Evolutionary conservation across 2,888 invertebrate genomes (phyloP).

Genomic region (Drosophila nr. perissopoda): DNA sequence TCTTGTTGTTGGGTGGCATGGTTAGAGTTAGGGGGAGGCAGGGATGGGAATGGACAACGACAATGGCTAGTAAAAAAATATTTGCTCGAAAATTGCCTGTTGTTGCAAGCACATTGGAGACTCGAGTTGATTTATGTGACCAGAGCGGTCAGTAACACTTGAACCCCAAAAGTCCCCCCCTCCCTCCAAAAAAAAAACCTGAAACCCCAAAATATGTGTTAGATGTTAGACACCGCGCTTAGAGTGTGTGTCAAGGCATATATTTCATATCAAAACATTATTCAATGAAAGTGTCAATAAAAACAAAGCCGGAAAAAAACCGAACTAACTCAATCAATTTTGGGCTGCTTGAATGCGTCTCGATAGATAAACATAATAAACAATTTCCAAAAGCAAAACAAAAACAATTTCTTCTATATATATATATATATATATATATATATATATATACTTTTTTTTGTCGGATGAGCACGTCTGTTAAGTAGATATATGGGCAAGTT

Average conservation of each 20-base stretch:
- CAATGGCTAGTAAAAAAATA: conserved; percentile 66
- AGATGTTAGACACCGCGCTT: conserved; percentile 25
- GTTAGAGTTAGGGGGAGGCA: not conserved
- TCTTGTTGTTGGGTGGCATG: not conserved
- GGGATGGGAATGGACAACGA: conserved; percentile 65
- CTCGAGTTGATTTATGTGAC: conserved; percentile 66
- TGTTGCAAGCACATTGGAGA: conserved; percentile 53
- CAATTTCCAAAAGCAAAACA: conserved; percentile 56
- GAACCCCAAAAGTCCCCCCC: conserved; percentile 24
- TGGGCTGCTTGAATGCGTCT: conserved; percentile 43
- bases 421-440: not conserved
- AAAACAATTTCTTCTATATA: not conserved
- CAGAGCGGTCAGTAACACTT: conserved; percentile 67
- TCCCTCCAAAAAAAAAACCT: not conserved
- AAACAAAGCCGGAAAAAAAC: conserved; percentile 32
- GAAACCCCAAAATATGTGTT: conserved; percentile 5
- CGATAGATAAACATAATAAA: conserved; percentile 67
- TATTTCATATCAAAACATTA: conserved; percentile 67
- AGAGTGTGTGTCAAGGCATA: conserved; percentile 44
- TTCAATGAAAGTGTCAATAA: conserved; percentile 77
- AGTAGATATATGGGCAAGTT: conserved; percentile 7
- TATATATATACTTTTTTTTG: not conserved
- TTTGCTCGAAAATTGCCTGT: conserved; percentile 76
- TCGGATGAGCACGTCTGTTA: not conserved
- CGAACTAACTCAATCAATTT: conserved; percentile 70